These are phyloP conservation scores for Bubo scandiacus DNA, from an alignment of 2,113 vertebrate genomes.

Conservation along the genomic window DNA sequence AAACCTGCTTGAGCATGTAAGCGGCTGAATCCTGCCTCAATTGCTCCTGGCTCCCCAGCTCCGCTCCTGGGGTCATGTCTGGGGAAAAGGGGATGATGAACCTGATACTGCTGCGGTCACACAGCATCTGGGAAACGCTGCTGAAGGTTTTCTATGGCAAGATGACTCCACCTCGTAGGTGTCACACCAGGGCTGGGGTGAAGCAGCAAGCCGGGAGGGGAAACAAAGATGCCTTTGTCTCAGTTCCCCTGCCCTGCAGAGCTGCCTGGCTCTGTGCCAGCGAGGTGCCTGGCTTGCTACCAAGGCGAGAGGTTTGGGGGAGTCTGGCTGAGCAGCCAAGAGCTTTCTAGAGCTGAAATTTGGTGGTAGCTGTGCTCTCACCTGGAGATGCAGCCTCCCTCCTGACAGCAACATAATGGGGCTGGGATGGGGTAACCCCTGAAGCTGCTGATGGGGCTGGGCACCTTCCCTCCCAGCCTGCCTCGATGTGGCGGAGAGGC, in stretches of 20 bases:
- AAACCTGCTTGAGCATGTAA: background rate
- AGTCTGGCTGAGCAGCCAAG: background rate
- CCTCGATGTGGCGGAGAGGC: accelerated
- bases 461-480: background rate
- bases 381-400: background rate
- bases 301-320: accelerated
- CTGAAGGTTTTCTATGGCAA: background rate
- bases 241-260: background rate
- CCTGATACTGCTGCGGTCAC: accelerated
- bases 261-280: background rate
- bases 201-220: background rate
- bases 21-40: accelerated
- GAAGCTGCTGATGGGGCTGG: accelerated
- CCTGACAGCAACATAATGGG: background rate
- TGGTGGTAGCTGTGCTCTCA: background rate
- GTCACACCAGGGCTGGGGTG: background rate
- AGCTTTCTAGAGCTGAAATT: background rate
- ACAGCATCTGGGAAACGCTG: background rate
- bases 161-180: background rate
- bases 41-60: background rate
- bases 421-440: background rate
- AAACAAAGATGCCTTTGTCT: conserved; percentile 34
- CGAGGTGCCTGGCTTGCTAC: accelerated
- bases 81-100: background rate
- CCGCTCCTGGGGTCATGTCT: background rate